Percentiles rank a stretch among this genome's conserved stretches.
phyloP scores from a whole-genome alignment of 2,797 vertebrate genomes.

The Oryzias dopingdopingensis region DNA sequence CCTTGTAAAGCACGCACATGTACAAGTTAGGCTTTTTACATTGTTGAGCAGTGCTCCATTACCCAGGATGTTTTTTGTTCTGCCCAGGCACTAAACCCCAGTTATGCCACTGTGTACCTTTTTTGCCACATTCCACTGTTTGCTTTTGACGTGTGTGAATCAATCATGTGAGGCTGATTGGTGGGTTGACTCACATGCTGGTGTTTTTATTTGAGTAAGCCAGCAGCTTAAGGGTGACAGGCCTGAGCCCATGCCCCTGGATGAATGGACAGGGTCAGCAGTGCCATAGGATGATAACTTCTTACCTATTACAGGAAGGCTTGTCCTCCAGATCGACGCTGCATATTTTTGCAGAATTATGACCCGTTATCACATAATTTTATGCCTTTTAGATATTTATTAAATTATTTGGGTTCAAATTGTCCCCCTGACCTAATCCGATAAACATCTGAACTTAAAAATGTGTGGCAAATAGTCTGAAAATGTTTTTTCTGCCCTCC shows the following conservation, averaged over 20 bases:
- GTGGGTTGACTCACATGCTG: constrained; percentile 76
- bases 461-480: constrained; percentile 15
- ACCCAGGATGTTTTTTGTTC: constrained; percentile 67
- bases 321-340: background rate
- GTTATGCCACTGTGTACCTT: constrained; percentile 77
- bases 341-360: too few relatives aligned
- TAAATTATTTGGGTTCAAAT: constrained; percentile 9
- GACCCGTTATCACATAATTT: too few relatives aligned
- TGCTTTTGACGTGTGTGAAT: constrained; percentile 77
- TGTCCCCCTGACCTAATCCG: background rate
- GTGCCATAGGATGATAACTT: constrained; percentile 44
- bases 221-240: constrained; percentile 68
- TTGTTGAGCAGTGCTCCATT: constrained; percentile 63
- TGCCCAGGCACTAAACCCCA: constrained; percentile 70
- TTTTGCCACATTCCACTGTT: constrained; percentile 75
- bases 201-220: constrained; percentile 79
- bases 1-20: constrained; percentile 51
- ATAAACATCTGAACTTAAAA: background rate
- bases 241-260: constrained; percentile 64
- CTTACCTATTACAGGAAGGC: constrained; percentile 47
- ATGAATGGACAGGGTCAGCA: constrained; percentile 70
- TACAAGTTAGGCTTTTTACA: constrained; percentile 63
- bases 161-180: constrained; percentile 76
- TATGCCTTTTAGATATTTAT: background rate
- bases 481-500: constrained; percentile 9